Conservation (phyloP, 1,140 invertebrate species). For the Pogonomyrmex barbatus region DNA sequence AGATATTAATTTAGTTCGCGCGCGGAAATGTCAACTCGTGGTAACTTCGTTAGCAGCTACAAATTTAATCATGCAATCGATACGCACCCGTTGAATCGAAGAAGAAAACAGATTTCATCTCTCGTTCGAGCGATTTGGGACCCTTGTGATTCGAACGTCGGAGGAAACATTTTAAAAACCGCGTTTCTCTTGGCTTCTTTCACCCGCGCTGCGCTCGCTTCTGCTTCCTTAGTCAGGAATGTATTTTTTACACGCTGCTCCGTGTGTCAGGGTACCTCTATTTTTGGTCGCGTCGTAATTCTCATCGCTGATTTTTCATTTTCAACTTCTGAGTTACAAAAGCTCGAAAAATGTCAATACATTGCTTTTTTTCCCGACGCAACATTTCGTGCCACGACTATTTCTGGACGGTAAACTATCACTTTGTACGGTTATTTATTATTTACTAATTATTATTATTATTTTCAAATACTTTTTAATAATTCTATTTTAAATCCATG, state of each 20-base stretch:
- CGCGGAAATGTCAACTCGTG: too few species aligned
- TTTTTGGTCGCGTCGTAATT: conserved; percentile 69
- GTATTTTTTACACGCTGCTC: conserved; percentile 39
- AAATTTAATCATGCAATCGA: too few species aligned
- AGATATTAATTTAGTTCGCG: too few species aligned
- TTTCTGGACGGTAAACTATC: not conserved
- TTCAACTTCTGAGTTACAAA: conserved; percentile 48
- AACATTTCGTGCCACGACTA: not conserved
- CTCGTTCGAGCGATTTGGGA: not conserved
- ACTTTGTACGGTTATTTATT: not conserved
- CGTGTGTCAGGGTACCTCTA: conserved; percentile 35
- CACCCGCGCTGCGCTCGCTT: not conserved
- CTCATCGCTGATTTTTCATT: conserved; percentile 67
- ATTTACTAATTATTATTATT: not conserved
- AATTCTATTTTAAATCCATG: not conserved
- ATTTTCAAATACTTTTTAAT: not conserved
- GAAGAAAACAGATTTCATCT: not conserved
- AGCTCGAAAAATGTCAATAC: conserved; percentile 45
- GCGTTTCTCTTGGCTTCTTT: not conserved
- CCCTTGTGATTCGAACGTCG: not conserved
- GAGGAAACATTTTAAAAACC: conserved; percentile 11
- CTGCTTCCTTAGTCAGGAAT: conserved; percentile 17
- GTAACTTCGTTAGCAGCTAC: too few species aligned
- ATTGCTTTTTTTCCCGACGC: not conserved
- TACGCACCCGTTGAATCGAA: not conserved